Percentiles rank a stretch among this genome's conserved stretches.
Conservation (phyloP, 2,113 vertebrate genomes). For the Kobus ellipsiprymnus region DNA sequence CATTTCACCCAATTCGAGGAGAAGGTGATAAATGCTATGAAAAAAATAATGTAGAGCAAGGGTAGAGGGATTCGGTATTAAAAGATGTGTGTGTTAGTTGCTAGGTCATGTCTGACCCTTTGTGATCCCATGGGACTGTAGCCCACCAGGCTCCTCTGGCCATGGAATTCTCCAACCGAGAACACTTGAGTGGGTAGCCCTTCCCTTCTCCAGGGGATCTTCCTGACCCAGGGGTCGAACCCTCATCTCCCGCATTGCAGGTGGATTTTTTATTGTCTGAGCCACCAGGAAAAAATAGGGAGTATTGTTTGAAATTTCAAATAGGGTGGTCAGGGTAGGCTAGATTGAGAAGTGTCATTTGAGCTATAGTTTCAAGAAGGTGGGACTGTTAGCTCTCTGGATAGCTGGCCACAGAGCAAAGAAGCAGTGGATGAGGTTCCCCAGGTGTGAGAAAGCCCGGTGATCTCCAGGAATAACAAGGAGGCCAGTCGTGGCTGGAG, state of each 20-base stretch:
- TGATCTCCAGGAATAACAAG: too few species aligned
- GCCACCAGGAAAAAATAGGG: neutral
- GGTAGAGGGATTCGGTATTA: too few species aligned
- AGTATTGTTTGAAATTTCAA: neutral
- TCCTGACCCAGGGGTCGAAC: neutral
- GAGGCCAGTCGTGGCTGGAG: neutral
- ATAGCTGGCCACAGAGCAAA: neutral
- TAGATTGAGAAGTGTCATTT: too few species aligned
- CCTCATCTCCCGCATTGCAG: fast-evolving
- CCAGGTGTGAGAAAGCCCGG: fast-evolving
- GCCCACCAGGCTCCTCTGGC: neutral
- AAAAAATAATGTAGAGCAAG: neutral
- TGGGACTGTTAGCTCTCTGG: neutral
- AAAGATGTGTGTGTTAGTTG: neutral
- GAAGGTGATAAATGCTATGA: neutral
- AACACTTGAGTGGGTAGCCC: neutral
- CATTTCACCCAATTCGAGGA: neutral
- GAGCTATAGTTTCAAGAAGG: neutral
- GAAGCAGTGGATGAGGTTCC: neutral
- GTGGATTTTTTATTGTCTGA: neutral
- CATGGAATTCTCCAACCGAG: neutral
- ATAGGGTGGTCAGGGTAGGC: neutral
- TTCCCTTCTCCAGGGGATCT: neutral
- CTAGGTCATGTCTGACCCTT: neutral
- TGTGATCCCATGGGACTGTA: fast-evolving